Base-by-base conservation (phyloP, 1,140 invertebrate species). In the Gerris buenoi region DNA sequence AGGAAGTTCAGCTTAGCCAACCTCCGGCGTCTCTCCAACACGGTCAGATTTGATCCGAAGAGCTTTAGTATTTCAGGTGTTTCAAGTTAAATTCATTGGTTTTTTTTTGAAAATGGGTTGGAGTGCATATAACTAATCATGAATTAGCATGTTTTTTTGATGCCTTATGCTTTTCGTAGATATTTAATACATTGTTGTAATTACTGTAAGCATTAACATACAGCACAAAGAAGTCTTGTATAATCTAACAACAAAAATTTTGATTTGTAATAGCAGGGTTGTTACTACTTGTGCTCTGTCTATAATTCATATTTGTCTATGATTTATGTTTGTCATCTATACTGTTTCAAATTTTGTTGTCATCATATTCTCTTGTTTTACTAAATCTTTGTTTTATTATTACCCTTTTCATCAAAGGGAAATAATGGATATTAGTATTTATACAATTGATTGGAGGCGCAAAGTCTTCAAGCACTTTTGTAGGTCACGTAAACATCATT, bases 1-100 rank as follows among this genome's bases (percentile, higher is more conserved):
- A 27, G 71, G 25, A 71, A 70, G 59, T 71, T 71, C 68, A 71
- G 71, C 33, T 70, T 72, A 59, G 69, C 70, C 27, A 70, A 64
- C 64, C 67, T 68, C 10, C 65, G 68, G 14, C 28, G 64, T 23
- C 27, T 70, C 18, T 70, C 68, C 0, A 25, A 58, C 18, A 59
- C 67, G 68, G 69, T 72, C 64, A 69, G 68, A 63, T 46, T 57
- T 60, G 15, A 22, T 60, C 58, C 22, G 23, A 60, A 25, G 15
- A 62, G 27, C 18, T 62, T 46, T 61, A 5, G 10, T 26, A 15
- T 26, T 18, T 25, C 15, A 26, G 62, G 23, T 18, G 14, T 15
- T 27, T 63, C 14, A 61, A 10, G n/a, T n/a, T n/a, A n/a, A n/a
- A n/a, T n/a, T n/a, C n/a, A n/a, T 25, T 25, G 3, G 59, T 61